A percentile compares a stretch with the other conserved stretches of the same genome.
phyloP scores from a whole-genome alignment of 2,888 invertebrate species.

The Helobdella robusta region DNA sequence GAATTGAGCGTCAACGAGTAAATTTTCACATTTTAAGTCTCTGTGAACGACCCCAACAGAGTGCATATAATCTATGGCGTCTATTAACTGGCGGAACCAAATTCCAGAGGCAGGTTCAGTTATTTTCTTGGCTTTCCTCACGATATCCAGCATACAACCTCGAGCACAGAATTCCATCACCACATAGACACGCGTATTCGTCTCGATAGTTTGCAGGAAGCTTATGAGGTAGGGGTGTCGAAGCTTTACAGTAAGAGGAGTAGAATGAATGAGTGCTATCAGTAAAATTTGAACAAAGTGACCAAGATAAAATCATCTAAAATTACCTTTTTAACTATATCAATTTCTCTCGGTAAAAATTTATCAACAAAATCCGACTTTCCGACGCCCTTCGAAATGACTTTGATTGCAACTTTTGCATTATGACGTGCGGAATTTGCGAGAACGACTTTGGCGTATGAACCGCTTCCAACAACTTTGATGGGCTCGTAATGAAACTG shows the following conservation, averaged over 20 bases:
- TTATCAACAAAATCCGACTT: conserved; percentile 42
- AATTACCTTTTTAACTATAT: conserved; percentile 38
- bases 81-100: conserved; percentile 42
- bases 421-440: conserved; percentile 42
- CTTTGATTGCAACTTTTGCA: conserved; percentile 44
- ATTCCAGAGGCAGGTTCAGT: conserved; percentile 36
- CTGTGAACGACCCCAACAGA: conserved; percentile 41
- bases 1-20: conserved; percentile 39
- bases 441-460: conserved; percentile 28
- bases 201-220: conserved; percentile 41
- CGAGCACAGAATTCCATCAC: conserved; percentile 43
- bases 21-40: conserved; percentile 47
- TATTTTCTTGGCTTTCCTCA: conserved; percentile 34
- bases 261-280: too few species aligned
- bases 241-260: too few species aligned
- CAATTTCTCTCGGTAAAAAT: conserved; percentile 46
- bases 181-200: conserved; percentile 43
- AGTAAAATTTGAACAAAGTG: too few species aligned
- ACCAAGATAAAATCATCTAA: too few species aligned
- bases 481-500: conserved; percentile 23
- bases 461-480: conserved; percentile 18
- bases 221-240: conserved; percentile 41
- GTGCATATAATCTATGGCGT: conserved; percentile 43
- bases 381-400: conserved; percentile 43
- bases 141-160: conserved; percentile 42